Percentiles rank a stretch among this genome's conserved stretches.
These are phyloP conservation scores for Oscheius myriophilus DNA, from an alignment of 2,888 invertebrate genomes.

Conservation along the genomic window DNA sequence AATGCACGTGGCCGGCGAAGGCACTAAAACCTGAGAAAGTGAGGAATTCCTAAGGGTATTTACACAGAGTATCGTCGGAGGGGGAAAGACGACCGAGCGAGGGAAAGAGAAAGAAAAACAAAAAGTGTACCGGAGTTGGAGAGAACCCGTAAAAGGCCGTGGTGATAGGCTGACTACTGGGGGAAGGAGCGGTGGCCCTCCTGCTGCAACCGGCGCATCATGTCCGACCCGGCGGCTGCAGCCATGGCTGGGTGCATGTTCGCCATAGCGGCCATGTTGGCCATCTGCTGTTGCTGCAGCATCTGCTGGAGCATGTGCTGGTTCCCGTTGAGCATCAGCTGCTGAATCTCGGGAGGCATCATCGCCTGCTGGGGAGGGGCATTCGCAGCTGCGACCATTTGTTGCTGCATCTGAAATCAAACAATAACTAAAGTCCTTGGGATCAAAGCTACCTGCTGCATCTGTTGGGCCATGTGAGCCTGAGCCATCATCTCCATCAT, in stretches of 20 bases:
- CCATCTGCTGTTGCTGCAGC: constrained; percentile 25
- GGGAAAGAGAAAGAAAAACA: constrained; percentile 12
- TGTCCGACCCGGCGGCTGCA: constrained; percentile 27
- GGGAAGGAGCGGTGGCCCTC: constrained; percentile 28
- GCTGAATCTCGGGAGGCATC: constrained; percentile 24
- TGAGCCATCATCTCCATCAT: constrained; percentile 29
- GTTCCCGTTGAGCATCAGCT: constrained; percentile 25
- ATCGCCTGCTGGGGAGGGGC: constrained; percentile 2
- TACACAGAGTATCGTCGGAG: constrained; percentile 6
- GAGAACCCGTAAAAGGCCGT: constrained; percentile 20
- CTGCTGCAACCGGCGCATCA: constrained; percentile 37
- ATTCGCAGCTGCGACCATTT: constrained; percentile 22
- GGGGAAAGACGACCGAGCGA: constrained; percentile 1
- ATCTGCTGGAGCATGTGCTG: constrained; percentile 29
- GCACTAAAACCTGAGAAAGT: constrained; percentile 26
- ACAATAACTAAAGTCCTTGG: not conserved
- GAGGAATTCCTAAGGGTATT: constrained; percentile 5
- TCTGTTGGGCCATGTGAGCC: constrained; percentile 15
- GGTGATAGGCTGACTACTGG: constrained; percentile 1
- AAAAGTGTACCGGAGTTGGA: constrained; percentile 17
- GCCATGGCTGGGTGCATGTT: constrained; percentile 15
- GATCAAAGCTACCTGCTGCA: not conserved
- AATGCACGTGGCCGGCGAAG: constrained; percentile 1
- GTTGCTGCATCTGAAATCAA: not conserved
- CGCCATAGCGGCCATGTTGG: constrained; percentile 1